Conservation (phyloP, 2,113 vertebrate genomes). For the Muntiacus reevesi region DNA sequence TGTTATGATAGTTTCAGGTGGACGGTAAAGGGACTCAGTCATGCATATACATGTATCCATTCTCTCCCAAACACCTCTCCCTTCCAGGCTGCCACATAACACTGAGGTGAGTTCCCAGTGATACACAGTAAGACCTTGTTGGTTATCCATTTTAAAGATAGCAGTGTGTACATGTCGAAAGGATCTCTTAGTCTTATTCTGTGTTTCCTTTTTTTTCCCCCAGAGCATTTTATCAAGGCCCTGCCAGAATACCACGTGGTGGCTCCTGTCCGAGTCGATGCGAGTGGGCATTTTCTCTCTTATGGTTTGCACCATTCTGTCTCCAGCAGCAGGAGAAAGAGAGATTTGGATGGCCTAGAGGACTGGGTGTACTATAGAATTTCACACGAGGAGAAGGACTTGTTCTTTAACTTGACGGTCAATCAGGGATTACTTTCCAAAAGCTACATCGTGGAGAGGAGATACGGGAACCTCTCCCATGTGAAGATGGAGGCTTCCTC, state of each 20-base stretch:
- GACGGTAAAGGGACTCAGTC: background rate
- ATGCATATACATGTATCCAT: background rate
- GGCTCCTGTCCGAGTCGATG: conserved; percentile 86
- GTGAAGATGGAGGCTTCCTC: conserved; percentile 69
- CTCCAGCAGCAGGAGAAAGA: conserved; percentile 78
- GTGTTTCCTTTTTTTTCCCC: background rate
- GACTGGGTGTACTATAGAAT: conserved; percentile 88
- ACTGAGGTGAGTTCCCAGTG: background rate
- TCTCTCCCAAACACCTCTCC: background rate
- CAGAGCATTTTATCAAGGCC: conserved; percentile 82
- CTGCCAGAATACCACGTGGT: conserved; percentile 85
- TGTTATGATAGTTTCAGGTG: background rate
- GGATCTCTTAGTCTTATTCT: background rate
- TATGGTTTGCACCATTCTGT: conserved; percentile 82
- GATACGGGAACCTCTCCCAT: conserved; percentile 80
- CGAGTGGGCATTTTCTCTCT: conserved; percentile 87
- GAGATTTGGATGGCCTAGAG: conserved; percentile 75
- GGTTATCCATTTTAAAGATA: background rate
- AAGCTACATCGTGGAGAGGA: conserved; percentile 88
- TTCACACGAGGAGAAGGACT: conserved; percentile 79
- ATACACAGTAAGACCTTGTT: background rate
- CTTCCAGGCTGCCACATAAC: background rate
- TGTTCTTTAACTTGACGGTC: conserved; percentile 90
- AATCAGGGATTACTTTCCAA: conserved; percentile 86
- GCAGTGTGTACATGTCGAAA: background rate